phyloP scores from a whole-genome alignment of 2,797 vertebrate species.

The Oryzias dopingdopingensis region DNA sequence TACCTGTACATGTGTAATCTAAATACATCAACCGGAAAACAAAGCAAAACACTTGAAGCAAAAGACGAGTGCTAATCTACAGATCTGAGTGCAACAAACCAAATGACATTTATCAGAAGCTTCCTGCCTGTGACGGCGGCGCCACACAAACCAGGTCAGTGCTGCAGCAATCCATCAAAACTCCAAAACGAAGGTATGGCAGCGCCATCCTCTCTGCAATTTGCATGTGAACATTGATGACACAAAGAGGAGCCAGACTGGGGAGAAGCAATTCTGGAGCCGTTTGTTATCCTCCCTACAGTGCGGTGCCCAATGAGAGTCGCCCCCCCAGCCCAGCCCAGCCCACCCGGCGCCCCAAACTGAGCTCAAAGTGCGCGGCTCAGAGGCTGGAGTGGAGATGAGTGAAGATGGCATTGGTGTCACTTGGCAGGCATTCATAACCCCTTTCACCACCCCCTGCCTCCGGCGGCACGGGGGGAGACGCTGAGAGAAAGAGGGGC shows the following conservation, averaged over 20 bases:
- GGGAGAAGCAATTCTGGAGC: constrained; percentile 56
- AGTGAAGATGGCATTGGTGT: constrained; percentile 76
- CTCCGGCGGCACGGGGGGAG: constrained; percentile 24
- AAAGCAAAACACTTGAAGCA: background rate
- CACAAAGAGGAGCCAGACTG: constrained; percentile 71
- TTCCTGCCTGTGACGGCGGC: constrained; percentile 29
- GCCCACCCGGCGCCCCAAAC: constrained; percentile 8
- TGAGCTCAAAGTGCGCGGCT: constrained; percentile 15
- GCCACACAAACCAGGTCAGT: constrained; percentile 38
- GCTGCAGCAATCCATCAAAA: constrained; percentile 54
- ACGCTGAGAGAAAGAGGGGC: constrained; percentile 47
- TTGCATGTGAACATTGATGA: constrained; percentile 70
- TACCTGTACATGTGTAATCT: no score
- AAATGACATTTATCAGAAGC: constrained; percentile 43
- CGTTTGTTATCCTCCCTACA: constrained; percentile 65
- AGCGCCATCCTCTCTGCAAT: constrained; percentile 37
- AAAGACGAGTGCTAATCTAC: no score
- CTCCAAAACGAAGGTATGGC: constrained; percentile 15
- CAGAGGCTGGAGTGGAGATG: constrained; percentile 37
- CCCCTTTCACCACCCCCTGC: constrained; percentile 14
- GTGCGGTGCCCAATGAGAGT: constrained; percentile 36
- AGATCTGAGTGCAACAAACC: constrained; percentile 12
- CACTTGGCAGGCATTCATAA: constrained; percentile 63
- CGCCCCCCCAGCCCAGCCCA: constrained; percentile 18
- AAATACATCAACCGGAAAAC: no score